Conservation (phyloP, 2,113 vertebrate species). For the Tychaedon coryphoeus region DNA sequence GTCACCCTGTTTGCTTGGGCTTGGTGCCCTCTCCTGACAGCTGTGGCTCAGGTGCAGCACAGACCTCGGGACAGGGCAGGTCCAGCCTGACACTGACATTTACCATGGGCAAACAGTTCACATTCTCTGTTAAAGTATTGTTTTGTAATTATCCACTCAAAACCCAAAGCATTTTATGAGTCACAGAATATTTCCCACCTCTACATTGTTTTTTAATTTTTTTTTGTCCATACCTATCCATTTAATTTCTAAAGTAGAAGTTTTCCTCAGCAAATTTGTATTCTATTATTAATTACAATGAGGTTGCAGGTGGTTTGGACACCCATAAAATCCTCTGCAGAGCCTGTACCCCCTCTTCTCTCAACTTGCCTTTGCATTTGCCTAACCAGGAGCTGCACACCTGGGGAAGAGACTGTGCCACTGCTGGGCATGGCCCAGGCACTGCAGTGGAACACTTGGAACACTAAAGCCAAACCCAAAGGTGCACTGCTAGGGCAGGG, state of each 20-base stretch:
- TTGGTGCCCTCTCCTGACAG: background rate
- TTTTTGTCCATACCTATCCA: too few relatives aligned
- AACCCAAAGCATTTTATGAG: background rate
- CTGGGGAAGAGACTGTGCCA: background rate
- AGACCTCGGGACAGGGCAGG: background rate
- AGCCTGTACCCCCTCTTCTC: background rate
- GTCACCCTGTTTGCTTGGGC: background rate
- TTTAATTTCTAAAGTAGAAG: background rate
- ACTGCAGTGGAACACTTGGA: background rate
- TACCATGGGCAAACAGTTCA: background rate
- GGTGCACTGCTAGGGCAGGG: background rate
- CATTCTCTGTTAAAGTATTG: background rate
- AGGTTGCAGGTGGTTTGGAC: background rate
- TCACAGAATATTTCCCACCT: background rate
- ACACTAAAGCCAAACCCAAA: background rate
- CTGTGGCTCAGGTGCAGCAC: background rate
- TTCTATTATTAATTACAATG: background rate
- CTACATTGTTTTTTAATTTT: fast-evolving
- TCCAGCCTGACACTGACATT: fast-evolving
- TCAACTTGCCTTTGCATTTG: background rate
- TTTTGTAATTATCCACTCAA: background rate
- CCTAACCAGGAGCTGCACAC: background rate
- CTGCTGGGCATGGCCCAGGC: background rate
- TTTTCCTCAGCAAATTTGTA: background rate
- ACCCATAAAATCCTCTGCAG: background rate